phyloP scores from a whole-genome alignment of 2,113 vertebrate genomes.

The Corythornis madagascariensis region DNA sequence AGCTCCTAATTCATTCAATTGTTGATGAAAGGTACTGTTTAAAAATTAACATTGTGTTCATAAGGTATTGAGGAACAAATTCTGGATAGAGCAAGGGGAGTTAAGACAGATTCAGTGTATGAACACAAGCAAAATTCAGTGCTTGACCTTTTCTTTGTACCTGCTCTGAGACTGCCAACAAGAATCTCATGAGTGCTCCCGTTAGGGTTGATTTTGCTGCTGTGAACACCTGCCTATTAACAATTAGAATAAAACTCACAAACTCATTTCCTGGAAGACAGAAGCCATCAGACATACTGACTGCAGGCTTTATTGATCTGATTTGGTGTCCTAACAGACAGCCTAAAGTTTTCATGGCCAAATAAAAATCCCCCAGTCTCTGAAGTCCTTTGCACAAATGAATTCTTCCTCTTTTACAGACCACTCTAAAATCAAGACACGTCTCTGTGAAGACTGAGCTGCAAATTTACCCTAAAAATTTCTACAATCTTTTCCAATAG shows the following conservation, averaged over 20 bases:
- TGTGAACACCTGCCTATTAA: slow-evolving; percentile 21
- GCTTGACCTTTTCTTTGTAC: slow-evolving; percentile 9
- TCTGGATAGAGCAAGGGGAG: not conserved
- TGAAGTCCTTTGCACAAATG: slow-evolving; percentile 7
- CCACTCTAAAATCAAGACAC: not conserved
- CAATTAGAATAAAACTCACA: slow-evolving; percentile 33
- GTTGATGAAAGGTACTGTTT: not conserved
- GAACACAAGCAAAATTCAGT: not conserved
- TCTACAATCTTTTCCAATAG: not conserved
- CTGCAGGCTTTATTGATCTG: slow-evolving; percentile 41
- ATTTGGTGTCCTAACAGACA: slow-evolving; percentile 5
- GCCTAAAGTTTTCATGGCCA: not conserved
- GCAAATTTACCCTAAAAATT: not conserved
- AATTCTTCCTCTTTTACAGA: slow-evolving; percentile 22
- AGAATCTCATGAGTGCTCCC: not conserved
- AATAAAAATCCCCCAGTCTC: not conserved
- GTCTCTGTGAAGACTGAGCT: not conserved
- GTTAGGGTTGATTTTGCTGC: not conserved
- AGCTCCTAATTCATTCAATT: not conserved
- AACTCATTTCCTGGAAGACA: slow-evolving; percentile 46
- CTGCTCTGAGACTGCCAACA: not conserved
- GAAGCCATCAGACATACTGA: not conserved
- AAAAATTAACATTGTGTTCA: slow-evolving; percentile 4
- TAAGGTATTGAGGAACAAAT: not conserved
- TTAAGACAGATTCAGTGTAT: not conserved